Evolutionary conservation across 2,888 invertebrate genomes (phyloP), one percentile per base, ranked within the genome.

Genomic region (Euspilapteryx auroguttella): DNA sequence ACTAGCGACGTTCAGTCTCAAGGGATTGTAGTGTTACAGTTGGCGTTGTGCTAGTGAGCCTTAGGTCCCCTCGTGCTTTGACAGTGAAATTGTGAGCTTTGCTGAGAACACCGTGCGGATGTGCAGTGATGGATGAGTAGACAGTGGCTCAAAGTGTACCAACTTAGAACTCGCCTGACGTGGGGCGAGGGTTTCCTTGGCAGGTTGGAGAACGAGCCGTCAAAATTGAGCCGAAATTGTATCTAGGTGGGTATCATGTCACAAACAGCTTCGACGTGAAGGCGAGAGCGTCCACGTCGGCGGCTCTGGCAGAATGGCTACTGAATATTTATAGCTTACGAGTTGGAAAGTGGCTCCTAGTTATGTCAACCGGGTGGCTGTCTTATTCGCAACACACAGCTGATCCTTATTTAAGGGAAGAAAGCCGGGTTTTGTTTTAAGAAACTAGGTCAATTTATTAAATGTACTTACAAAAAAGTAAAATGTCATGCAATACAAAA

Each of bases 181-280:
- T 48, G 42, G 49, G 45, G 45, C 51, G 43, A 45, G 54, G 47
- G 43, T 57, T 47, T 63, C 59, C 61, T 46, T 62, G 53, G 54
- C 51, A 40, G 51, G 55, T 62, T 55, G 61, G 47, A 58, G 50
- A 58, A 54, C 45, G 59, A 62, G 55, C 46, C 68, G 66, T 62
- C 75, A 69, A 75, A 71, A 76, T 76, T 75, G 76, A 73, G 66
- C 68, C 75, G 56, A 75, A 71, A 65, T 61, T 75, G 62, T 75
- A 73, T 63, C 49, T 73, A 69, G 75, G 75, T 75, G 49, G 55
- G 75, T 75, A 62, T 55, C 5, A 17, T 17, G 17, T 17, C n/a
- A n/a, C n/a, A n/a, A n/a, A n/a, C n/a, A n/a, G n/a, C n/a, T n/a
- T n/a, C n/a, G n/a, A n/a, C n/a, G n/a, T n/a, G 37, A 33, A 34